Base-by-base conservation (phyloP, 1,140 invertebrate genomes). In the Condylostylus longicornis region DNA sequence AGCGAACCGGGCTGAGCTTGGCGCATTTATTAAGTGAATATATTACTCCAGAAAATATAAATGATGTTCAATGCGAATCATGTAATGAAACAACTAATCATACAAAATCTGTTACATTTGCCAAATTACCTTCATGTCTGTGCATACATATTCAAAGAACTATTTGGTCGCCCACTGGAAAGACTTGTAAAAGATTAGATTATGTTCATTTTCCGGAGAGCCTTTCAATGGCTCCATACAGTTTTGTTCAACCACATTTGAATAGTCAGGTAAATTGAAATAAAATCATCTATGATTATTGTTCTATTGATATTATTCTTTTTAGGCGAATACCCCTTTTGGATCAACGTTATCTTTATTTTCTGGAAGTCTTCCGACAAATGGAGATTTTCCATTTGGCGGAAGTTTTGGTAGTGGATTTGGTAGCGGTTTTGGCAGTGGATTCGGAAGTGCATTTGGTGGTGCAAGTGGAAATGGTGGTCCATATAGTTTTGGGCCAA, bases 121-220 rank as follows among this genome's bases (percentile, higher is more conserved):
- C 83, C 30, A 89, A 88, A 45, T 41, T 61, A 21, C 58, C 58
- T 7, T 50, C 50, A 2, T 61, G 58, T 35, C 48, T 61, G 4
- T 60, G 86, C 62, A 68, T 95, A 45, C 89, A 94, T 60, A 77
- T 95, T 48, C 76, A 80, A 27, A 70, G 88, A 40, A 87, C 84
- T 18, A 75, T 77, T 29, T 93, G 87, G 85, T 67, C 76, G 43
- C 62, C 72, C 31, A 74, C 75, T 40, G 83, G 79, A 7, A 51
- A 69, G 28, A 70, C 79, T 19, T 74, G 77, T 41, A 95, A 95
- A 65, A 69, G 87, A 29, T 71, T 76, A 46, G 89, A 94, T 59
- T 77, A 76, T 53, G 79, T 95, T 0, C 71, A 74, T 49, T 93
- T 93, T 64, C 79, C 85, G 5, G 84, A 90, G 64, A 68, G 75